These are phyloP conservation scores for Phoenicopterus ruber DNA, from an alignment of 2,113 vertebrate species.

Conservation along the genomic window DNA sequence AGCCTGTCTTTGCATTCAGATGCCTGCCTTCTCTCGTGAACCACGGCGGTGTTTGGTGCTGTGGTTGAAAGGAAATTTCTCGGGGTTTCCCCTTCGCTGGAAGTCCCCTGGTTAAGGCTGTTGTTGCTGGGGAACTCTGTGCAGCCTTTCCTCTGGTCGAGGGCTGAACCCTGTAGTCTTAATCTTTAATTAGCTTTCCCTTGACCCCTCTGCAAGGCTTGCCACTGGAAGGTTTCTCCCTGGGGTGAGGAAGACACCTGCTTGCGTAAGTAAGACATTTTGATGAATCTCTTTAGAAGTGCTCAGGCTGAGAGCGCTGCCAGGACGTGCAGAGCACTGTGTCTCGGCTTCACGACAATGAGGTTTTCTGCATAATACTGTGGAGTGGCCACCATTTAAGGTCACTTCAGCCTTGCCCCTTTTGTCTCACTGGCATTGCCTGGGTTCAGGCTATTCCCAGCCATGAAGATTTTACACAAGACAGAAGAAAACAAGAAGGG, in stretches of 20 bases:
- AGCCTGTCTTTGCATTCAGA: neutral
- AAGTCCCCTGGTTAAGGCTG: neutral
- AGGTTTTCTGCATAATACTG: neutral
- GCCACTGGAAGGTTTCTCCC: neutral
- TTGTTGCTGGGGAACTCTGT: neutral
- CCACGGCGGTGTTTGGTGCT: neutral
- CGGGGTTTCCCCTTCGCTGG: neutral
- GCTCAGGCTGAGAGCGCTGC: neutral
- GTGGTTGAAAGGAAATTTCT: neutral
- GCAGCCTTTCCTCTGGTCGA: neutral
- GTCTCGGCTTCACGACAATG: rapidly evolving
- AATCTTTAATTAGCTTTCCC: neutral
- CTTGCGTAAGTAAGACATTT: constrained; percentile 3
- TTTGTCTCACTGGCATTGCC: neutral
- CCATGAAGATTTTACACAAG: neutral
- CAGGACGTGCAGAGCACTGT: neutral
- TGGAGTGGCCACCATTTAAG: neutral
- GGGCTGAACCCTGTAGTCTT: neutral
- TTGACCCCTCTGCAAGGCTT: neutral
- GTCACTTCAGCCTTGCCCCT: neutral
- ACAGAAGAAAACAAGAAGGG: neutral
- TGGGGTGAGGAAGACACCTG: neutral
- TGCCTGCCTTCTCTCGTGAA: neutral
- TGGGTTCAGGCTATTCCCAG: neutral
- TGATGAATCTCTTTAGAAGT: neutral